These are phyloP conservation scores for Isoperla grammatica DNA, from an alignment of 2,888 invertebrate species.

Conservation along the genomic window DNA sequence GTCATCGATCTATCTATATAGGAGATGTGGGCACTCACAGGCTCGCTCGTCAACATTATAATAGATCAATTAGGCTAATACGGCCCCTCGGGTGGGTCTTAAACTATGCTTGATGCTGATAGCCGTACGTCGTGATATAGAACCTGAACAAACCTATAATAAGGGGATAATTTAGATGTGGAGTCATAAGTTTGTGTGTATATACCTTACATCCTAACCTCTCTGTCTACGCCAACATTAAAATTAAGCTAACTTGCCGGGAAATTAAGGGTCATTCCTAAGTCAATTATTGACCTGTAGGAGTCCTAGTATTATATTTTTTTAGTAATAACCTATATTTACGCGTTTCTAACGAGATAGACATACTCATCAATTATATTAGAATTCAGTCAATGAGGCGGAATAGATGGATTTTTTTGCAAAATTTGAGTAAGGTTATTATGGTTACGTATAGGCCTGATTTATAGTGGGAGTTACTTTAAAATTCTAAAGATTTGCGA, in stretches of 20 bases:
- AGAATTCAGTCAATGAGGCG: no score
- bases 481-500: no score
- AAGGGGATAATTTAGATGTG: constrained; percentile 7
- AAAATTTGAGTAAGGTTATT: no score
- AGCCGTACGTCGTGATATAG: constrained; percentile 11
- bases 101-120: constrained; percentile 16
- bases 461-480: no score
- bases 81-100: constrained; percentile 12
- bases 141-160: constrained; percentile 26
- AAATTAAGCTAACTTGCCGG: constrained; percentile 14
- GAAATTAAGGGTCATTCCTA: constrained; percentile 3
- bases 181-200: background rate
- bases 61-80: constrained; percentile 27
- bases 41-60: constrained; percentile 5
- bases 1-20: background rate
- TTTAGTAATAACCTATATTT: constrained; percentile 13
- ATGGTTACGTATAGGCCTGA: no score
- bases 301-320: no score
- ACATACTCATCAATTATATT: constrained; percentile 8
- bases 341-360: background rate
- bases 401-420: no score
- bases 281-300: no score
- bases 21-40: background rate
- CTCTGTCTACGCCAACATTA: constrained; percentile 6
- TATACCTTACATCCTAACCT: constrained; percentile 9